Conservation (phyloP, 2,888 invertebrate genomes). For the Unio pictorum region DNA sequence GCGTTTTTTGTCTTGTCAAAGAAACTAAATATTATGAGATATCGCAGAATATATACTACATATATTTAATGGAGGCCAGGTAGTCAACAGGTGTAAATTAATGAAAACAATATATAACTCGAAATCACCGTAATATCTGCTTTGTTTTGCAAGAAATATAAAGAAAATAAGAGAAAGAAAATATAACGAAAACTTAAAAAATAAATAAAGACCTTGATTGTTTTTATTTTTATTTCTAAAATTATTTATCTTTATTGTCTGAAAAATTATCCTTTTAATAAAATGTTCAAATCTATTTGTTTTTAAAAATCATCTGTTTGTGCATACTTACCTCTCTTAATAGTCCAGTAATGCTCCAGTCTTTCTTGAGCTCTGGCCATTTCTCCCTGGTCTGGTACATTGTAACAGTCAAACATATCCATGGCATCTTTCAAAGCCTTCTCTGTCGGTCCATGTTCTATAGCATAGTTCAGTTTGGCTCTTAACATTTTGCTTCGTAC, state of each 20-base stretch:
- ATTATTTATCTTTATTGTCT: neutral
- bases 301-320: too few relatives aligned
- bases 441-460: slow-evolving; percentile 28
- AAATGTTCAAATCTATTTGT: too few relatives aligned
- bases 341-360: slow-evolving; percentile 35
- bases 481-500: slow-evolving; percentile 41
- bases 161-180: too few relatives aligned
- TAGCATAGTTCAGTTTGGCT: slow-evolving; percentile 27
- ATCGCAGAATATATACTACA: too few relatives aligned
- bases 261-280: too few relatives aligned
- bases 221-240: neutral
- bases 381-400: slow-evolving; percentile 41
- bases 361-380: slow-evolving; percentile 26
- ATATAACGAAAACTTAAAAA: neutral
- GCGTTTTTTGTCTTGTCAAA: too few relatives aligned
- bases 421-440: slow-evolving; percentile 28
- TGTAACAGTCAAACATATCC: slow-evolving; percentile 31
- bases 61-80: too few relatives aligned
- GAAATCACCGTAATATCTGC: too few relatives aligned
- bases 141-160: too few relatives aligned
- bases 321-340: slow-evolving; percentile 30
- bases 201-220: neutral
- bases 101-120: too few relatives aligned
- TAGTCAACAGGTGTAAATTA: too few relatives aligned
- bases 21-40: too few relatives aligned